Percentiles rank a stretch among this genome's conserved stretches.
Evolutionary conservation across 1,140 invertebrate species (phyloP).

Genomic region (Drosophila kikkawai): DNA sequence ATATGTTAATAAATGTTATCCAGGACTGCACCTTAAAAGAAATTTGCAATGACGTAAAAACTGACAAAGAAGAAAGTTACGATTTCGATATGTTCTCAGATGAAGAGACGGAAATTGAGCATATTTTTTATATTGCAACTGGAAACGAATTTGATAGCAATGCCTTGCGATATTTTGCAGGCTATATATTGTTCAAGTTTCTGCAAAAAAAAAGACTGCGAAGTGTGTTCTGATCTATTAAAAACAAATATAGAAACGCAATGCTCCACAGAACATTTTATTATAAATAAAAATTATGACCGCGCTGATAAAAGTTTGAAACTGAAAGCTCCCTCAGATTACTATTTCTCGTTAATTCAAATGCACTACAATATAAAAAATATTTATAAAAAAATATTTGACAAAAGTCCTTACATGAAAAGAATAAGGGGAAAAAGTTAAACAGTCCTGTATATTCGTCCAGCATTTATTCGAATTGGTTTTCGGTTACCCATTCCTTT

Average conservation of each 20-base stretch:
- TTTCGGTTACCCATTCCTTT: neutral
- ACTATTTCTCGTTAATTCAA: neutral
- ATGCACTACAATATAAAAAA: neutral
- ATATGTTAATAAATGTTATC: neutral
- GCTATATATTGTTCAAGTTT: too few species aligned
- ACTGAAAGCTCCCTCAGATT: neutral
- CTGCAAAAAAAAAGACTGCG: too few species aligned
- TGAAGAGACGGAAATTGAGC: neutral
- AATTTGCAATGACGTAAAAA: neutral
- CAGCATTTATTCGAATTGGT: neutral
- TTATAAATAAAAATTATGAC: neutral
- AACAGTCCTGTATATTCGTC: neutral
- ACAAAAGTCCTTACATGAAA: neutral
- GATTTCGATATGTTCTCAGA: neutral
- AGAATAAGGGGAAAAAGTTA: neutral
- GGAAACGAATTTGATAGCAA: neutral
- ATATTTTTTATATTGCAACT: neutral
- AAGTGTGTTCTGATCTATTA: neutral
- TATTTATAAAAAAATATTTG: neutral
- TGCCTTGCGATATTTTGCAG: too few species aligned
- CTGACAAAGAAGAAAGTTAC: neutral
- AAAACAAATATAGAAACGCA: neutral
- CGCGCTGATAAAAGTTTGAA: neutral
- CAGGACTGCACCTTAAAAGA: neutral
- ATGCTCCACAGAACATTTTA: neutral